phyloP scores from a whole-genome alignment of 2,113 vertebrate genomes.

The Brachirus orientalis region DNA sequence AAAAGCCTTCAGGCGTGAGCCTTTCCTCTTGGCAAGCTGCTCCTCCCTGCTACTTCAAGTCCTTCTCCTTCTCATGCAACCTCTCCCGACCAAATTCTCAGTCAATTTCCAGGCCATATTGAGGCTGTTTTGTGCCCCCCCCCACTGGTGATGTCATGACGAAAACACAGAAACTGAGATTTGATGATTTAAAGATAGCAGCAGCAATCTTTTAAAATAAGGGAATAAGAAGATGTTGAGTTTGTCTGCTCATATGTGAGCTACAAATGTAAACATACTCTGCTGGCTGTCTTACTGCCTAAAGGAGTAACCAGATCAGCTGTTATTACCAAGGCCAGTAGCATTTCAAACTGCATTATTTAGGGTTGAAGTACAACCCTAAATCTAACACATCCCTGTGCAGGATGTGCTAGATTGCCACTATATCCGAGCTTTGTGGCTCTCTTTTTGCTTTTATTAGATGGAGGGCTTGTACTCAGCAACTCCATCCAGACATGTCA shows the following conservation, averaged over 20 bases:
- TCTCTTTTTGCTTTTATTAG: not conserved
- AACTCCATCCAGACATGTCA: not conserved
- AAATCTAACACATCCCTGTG: not conserved
- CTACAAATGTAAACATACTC: not conserved
- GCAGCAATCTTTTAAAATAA: too few species aligned
- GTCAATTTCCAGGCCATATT: conserved; percentile 67
- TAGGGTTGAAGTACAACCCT: not conserved
- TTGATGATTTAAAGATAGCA: too few species aligned
- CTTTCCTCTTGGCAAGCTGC: conserved; percentile 62
- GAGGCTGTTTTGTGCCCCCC: conserved; percentile 47
- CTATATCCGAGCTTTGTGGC: too few species aligned
- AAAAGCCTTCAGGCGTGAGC: conserved; percentile 65
- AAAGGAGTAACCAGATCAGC: not conserved
- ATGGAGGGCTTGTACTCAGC: not conserved
- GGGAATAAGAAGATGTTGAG: too few species aligned
- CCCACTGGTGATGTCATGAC: conserved; percentile 64
- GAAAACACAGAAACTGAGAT: conserved; percentile 67
- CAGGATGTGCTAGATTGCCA: not conserved
- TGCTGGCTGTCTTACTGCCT: not conserved
- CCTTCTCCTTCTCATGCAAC: conserved; percentile 71
- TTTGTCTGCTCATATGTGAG: not conserved
- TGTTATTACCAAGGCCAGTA: not conserved
- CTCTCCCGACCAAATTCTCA: conserved; percentile 54
- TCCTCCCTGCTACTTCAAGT: conserved; percentile 65
- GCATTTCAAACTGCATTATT: not conserved